Evolutionary conservation across 2,888 invertebrate genomes (phyloP), one percentile per base, ranked within the genome.

Genomic region (Habroteleia sp.): DNA sequence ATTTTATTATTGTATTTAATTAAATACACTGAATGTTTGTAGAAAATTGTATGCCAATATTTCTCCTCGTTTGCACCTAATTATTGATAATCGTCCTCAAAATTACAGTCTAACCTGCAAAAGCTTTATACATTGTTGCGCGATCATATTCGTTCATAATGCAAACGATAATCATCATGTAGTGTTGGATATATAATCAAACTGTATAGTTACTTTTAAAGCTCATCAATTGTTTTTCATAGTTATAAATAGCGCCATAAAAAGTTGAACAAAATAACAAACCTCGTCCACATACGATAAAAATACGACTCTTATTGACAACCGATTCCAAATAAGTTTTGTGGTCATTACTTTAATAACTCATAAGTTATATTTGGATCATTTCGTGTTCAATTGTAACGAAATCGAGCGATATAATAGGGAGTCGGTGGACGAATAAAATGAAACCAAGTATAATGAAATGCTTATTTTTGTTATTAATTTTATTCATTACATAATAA

Each of bases 401-500:
- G n/a, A n/a, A n/a, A n/a, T n/a, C n/a, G n/a, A n/a, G n/a, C n/a
- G n/a, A n/a, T n/a, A n/a, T n/a, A n/a, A n/a, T n/a, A n/a, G n/a
- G n/a, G n/a, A n/a, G n/a, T n/a, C n/a, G n/a, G n/a, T n/a, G n/a
- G n/a, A n/a, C n/a, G n/a, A n/a, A n/a, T n/a, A n/a, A n/a, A n/a
- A n/a, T n/a, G n/a, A 11, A 37, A 60, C 35, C 5, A 5, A 46
- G 17, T 3, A 6, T 1, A 10, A 27, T 44, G 35, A 58, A 58
- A 58, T 41, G 14, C 25, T 58, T 44, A 35, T 35, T 35, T 23
- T 10, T 13, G 29, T 41, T 25, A 41, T 62, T 10, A 25, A 62
- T 62, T 63, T 63, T 39, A 50, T 60, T 60, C 37, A 60, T 60
- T 27, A n/a, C n/a, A n/a, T n/a, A n/a, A 46, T 37, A 54, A 65